Base-by-base conservation (phyloP, 2,888 invertebrate genomes). In the Sepiola atlantica region DNA sequence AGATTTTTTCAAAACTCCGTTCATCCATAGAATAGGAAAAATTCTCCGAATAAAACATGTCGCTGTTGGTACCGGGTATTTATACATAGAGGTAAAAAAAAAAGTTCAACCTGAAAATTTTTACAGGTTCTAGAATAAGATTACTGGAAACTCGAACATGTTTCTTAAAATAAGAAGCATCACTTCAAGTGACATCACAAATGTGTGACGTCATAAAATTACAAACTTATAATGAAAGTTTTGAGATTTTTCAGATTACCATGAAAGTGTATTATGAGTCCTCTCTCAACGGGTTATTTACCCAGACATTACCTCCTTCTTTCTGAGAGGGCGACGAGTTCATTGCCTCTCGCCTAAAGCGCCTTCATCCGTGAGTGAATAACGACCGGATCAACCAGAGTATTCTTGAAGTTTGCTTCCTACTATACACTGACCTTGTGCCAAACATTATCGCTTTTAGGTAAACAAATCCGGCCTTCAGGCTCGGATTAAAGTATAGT, bases 91-190 rank as follows among this genome's bases (percentile, higher is more conserved):
- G 77, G 1, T n/a, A 8, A 28, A 77, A 24, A n/a, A n/a, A 77
- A n/a, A 77, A n/a, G 16, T 77, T 61, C 77, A 16, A 77, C 77
- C n/a, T 77, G 32, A 77, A 77, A n/a, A 77, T n/a, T 77, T 77
- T 77, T n/a, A 77, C 77, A 77, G 16, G n/a, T n/a, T n/a, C n/a
- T 77, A 77, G 77, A 77, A 77, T 77, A 77, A 77, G n/a, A 77
- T 77, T 77, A n/a, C 77, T 77, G n/a, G 16, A 77, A n/a, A 77
- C n/a, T 77, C 32, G 77, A 77, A 77, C 28, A 61, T 61, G 21
- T 61, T 28, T 21, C 61, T 45, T 16, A n/a, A 77, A 16, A n/a
- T 32, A n/a, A 14, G 1, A 77, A n/a, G 0, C 14, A 32, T 77
- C n/a, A 1, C 16, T 32, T 77, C 12, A 77, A 77, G 32, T 77